Evolutionary conservation across 2,888 invertebrate species (phyloP).

Genomic region (Drosophila quasianomalipes): DNA sequence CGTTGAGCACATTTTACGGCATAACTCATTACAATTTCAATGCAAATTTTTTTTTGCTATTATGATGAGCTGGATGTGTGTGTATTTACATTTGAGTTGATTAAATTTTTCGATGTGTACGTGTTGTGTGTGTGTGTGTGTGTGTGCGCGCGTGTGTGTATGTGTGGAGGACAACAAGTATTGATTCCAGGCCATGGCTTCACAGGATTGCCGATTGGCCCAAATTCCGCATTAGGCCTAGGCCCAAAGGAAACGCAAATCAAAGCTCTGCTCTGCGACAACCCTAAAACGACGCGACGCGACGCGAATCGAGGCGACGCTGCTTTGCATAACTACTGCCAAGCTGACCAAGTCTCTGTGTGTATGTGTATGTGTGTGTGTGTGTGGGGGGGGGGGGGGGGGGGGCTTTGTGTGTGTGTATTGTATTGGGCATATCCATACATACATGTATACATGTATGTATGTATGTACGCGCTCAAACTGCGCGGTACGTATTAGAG

Average conservation of each 20-base stretch:
- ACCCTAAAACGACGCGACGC: conserved; percentile 55
- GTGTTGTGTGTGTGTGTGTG: conserved; percentile 5
- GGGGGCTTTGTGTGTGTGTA: background rate
- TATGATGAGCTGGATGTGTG: conserved; percentile 20
- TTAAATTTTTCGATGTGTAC: conserved; percentile 66
- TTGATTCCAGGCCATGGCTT: conserved; percentile 69
- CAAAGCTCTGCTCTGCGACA: conserved; percentile 62
- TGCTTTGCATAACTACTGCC: conserved; percentile 66
- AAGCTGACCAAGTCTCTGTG: conserved; percentile 31
- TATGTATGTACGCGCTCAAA: conserved; percentile 2
- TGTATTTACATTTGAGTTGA: conserved; percentile 73
- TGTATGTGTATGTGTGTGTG: conserved; percentile 22
- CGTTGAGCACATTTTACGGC: conserved; percentile 65
- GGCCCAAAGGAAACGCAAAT: conserved; percentile 42
- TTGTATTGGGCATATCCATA: conserved; percentile 44
- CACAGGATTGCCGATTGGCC: conserved; percentile 55
- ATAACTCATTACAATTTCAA: conserved; percentile 78
- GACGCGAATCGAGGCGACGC: conserved; percentile 39
- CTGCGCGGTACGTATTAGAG: conserved; percentile 17
- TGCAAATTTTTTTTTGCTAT: conserved; percentile 68
- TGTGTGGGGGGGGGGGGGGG: conserved; percentile 1
- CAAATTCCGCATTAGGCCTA: conserved; percentile 58
- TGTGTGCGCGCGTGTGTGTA: conserved; percentile 14
- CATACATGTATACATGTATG: conserved; percentile 13
- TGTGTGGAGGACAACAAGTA: conserved; percentile 72